These are phyloP conservation scores for Acleris literana DNA, from an alignment of 2,888 invertebrate genomes.

Conservation along the genomic window DNA sequence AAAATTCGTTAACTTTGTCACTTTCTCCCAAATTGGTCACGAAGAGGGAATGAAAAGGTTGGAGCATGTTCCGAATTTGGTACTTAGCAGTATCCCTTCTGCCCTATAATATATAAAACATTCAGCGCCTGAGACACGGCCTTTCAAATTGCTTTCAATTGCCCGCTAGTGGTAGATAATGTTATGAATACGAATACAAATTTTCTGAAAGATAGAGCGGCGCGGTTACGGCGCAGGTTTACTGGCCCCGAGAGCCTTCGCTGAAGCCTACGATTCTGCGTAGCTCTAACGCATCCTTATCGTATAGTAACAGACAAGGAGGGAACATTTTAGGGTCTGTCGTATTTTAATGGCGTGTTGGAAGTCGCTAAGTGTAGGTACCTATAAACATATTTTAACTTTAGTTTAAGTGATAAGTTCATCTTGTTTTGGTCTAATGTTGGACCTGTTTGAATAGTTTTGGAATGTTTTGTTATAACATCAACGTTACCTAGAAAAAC, in stretches of 20 bases:
- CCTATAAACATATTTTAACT: background rate
- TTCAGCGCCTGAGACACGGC: no score
- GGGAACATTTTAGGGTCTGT: background rate
- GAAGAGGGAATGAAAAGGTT: no score
- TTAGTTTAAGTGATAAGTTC: background rate
- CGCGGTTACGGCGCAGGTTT: constrained; percentile 48
- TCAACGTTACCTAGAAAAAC: no score
- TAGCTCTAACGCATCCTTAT: constrained; percentile 1
- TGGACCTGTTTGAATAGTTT: background rate
- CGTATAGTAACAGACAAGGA: background rate
- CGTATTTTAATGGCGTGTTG: constrained; percentile 20
- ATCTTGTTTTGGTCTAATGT: no score
- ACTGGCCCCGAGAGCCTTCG: constrained; percentile 53
- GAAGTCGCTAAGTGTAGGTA: constrained; percentile 10
- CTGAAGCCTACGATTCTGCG: constrained; percentile 24
- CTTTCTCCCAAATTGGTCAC: no score
- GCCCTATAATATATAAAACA: no score
- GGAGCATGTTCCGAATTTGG: no score
- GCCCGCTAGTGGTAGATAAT: no score
- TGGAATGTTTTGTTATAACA: background rate
- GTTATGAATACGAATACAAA: constrained; percentile 48
- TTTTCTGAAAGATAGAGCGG: constrained; percentile 71
- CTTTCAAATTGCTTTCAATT: no score
- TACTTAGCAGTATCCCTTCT: no score
- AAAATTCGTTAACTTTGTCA: no score